These are phyloP conservation scores for Eublepharis macularius DNA, from an alignment of 2,113 vertebrate genomes.

Conservation along the genomic window DNA sequence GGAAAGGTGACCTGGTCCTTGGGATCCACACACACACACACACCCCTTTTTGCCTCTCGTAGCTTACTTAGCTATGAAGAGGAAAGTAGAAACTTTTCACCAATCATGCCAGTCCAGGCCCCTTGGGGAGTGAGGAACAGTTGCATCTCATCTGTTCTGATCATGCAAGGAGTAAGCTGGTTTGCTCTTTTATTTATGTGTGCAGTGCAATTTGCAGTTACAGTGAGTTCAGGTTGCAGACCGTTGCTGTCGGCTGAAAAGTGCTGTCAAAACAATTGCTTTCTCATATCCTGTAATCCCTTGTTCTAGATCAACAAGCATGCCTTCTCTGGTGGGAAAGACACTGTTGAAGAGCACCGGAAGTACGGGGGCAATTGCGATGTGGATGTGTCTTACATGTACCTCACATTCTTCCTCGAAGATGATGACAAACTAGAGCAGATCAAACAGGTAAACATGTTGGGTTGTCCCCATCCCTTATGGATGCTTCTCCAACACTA, in stretches of 20 bases:
- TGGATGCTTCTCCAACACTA: no score
- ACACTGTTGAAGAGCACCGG: conserved; percentile 94
- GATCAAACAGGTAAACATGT: conserved; percentile 84
- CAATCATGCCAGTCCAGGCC: not conserved
- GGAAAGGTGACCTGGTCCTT: no score
- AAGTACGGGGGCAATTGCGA: conserved; percentile 90
- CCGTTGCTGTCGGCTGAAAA: not conserved
- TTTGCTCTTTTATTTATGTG: not conserved
- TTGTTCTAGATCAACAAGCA: conserved; percentile 91
- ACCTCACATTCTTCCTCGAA: conserved; percentile 96
- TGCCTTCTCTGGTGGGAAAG: conserved; percentile 94
- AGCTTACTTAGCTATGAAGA: not conserved
- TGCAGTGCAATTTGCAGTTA: not conserved
- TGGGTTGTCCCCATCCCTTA: not conserved
- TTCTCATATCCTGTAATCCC: not conserved
- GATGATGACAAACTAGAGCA: conserved; percentile 92
- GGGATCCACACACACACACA: no score
- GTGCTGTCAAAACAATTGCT: not conserved
- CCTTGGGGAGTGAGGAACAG: not conserved
- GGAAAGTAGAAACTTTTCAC: not conserved
- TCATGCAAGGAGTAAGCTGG: not conserved
- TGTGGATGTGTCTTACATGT: conserved; percentile 95
- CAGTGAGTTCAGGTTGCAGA: not conserved
- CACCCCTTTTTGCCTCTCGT: not conserved
- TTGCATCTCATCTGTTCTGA: not conserved